These are phyloP conservation scores for Thaumatotibia leucotreta DNA, from an alignment of 1,140 invertebrate genomes.

Conservation along the genomic window DNA sequence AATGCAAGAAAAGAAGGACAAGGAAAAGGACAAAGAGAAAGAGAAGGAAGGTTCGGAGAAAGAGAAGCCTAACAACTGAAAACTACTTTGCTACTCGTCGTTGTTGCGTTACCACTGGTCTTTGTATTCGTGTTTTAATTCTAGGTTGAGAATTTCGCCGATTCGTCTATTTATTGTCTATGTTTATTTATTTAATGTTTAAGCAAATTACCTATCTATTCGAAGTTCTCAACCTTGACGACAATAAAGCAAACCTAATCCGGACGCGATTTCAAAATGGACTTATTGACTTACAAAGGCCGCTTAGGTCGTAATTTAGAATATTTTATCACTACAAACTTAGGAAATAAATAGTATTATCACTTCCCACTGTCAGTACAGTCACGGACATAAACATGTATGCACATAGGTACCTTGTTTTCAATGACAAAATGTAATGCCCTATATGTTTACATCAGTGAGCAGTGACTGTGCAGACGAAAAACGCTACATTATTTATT, in stretches of 20 bases:
- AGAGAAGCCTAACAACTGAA: conserved; percentile 61
- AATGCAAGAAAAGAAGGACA: conserved; percentile 77
- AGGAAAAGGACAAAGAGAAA: conserved; percentile 64
- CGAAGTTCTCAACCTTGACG: conserved; percentile 36
- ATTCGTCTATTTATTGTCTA: conserved; percentile 3
- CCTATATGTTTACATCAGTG: neutral
- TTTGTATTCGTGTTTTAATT: conserved; percentile 8
- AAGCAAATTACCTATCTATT: conserved; percentile 13
- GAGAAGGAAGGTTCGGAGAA: conserved; percentile 57
- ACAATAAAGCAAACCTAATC: neutral
- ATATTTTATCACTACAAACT: conserved; percentile 2
- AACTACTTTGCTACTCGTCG: conserved; percentile 35
- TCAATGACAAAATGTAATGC: neutral
- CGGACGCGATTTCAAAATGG: neutral
- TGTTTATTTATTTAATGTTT: conserved; percentile 6
- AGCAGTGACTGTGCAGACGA: neutral
- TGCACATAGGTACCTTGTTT: neutral
- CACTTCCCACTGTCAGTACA: neutral
- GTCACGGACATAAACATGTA: neutral
- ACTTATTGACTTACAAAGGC: neutral
- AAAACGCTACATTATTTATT: conserved; percentile 12
- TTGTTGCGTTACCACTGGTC: neutral
- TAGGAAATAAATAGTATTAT: neutral
- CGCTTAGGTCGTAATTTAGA: neutral
- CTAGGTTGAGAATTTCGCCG: conserved; percentile 37